phyloP scores from a whole-genome alignment of 2,888 invertebrate species.

The Eretmocerus hayati region DNA sequence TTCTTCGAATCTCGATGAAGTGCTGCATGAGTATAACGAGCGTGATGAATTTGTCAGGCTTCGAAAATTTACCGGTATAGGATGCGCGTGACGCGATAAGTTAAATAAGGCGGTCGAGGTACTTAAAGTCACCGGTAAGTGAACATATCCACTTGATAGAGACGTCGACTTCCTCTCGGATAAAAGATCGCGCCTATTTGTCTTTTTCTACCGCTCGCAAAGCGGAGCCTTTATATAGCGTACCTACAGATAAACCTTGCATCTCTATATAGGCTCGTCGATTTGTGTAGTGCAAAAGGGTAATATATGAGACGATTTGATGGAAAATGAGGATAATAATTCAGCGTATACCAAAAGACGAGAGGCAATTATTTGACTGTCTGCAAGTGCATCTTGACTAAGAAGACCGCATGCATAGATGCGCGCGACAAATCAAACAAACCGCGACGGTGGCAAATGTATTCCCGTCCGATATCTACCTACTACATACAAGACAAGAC shows the following conservation, averaged over 20 bases:
- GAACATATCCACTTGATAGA: constrained; percentile 23
- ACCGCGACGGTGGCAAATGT: background rate
- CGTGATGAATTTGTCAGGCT: constrained; percentile 11
- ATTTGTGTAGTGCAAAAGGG: constrained; percentile 2
- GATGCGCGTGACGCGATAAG: constrained; percentile 24
- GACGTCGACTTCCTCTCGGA: constrained; percentile 37
- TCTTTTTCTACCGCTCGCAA: constrained; percentile 22
- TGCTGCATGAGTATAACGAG: too few relatives aligned
- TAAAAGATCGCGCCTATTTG: constrained; percentile 22
- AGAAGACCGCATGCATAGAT: too few relatives aligned
- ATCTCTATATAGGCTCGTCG: too few relatives aligned
- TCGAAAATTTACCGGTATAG: constrained; percentile 2
- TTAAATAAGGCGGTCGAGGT: constrained; percentile 29
- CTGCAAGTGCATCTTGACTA: too few relatives aligned
- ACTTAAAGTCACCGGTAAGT: constrained; percentile 17
- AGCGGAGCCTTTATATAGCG: constrained; percentile 1
- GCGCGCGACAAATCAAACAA: background rate
- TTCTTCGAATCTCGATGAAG: too few relatives aligned
- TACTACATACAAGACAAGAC: too few relatives aligned
- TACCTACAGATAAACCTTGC: constrained; percentile 10
- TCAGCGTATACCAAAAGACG: background rate
- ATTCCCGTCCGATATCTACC: too few relatives aligned
- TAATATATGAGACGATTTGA: constrained; percentile 8
- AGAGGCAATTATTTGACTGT: background rate
- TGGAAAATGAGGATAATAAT: background rate